Evolutionary conservation across 2,113 vertebrate genomes (phyloP).

Genomic region (Pseudolaguvia tuberculata): DNA sequence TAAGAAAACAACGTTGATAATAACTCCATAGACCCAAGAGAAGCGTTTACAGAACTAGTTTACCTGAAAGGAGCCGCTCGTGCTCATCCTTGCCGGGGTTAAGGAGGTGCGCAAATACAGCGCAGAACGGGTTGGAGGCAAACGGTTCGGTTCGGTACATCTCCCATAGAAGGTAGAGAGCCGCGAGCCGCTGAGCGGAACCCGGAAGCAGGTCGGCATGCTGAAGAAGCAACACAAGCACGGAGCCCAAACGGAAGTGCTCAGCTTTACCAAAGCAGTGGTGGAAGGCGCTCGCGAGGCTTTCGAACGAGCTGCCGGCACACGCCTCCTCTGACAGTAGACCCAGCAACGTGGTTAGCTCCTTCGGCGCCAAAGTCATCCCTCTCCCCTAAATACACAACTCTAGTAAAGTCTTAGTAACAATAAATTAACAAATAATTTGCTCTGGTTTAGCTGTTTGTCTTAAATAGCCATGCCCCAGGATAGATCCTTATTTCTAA

Average conservation of each 20-base stretch:
- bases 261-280: conserved; percentile 94
- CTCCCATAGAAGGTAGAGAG: conserved; percentile 98
- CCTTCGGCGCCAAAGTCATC: conserved; percentile 92
- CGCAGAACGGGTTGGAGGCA: conserved; percentile 93
- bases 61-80: conserved; percentile 85
- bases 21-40: too few species aligned
- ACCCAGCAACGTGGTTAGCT: conserved; percentile 88
- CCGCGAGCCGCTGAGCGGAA: conserved; percentile 89
- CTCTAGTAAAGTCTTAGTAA: neutral
- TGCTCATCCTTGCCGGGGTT: conserved; percentile 85
- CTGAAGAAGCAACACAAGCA: conserved; percentile 91
- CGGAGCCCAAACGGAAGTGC: conserved; percentile 92
- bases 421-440: neutral
- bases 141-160: conserved; percentile 98
- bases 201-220: conserved; percentile 93
- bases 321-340: conserved; percentile 95
- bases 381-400: neutral
- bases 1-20: neutral
- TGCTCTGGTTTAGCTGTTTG: neutral
- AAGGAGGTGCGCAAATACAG: conserved; percentile 93
- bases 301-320: conserved; percentile 84
- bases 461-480: too few species aligned
- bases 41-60: too few species aligned
- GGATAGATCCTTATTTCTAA: neutral
- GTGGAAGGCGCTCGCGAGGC: conserved; percentile 89